phyloP scores from a whole-genome alignment of 2,888 invertebrate species.

The Teinopalpus imperialis region DNA sequence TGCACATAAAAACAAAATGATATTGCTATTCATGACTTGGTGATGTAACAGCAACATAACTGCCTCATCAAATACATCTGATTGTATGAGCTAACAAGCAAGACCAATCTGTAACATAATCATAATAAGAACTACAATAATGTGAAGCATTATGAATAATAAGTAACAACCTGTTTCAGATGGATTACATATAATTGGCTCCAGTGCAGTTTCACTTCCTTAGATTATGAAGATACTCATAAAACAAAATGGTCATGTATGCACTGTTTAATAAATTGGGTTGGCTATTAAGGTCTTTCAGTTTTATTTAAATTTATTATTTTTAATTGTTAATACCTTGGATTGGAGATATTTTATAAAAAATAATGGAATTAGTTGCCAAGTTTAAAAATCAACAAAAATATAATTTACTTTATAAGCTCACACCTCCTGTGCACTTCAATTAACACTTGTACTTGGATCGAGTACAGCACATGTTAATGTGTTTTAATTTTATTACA shows the following conservation, averaged over 20 bases:
- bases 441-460: too few species aligned
- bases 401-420: too few species aligned
- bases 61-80: slow-evolving; percentile 15
- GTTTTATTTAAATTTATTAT: too few species aligned
- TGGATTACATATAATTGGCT: slow-evolving; percentile 17
- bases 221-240: slow-evolving; percentile 19
- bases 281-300: too few species aligned
- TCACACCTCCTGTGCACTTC: too few species aligned
- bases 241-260: background rate
- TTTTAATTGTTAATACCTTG: too few species aligned
- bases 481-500: too few species aligned
- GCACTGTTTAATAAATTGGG: background rate
- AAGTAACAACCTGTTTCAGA: slow-evolving; percentile 18
- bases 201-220: slow-evolving; percentile 31
- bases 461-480: too few species aligned
- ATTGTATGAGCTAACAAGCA: background rate
- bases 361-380: too few species aligned
- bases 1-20: slow-evolving; percentile 20
- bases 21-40: slow-evolving; percentile 15
- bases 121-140: slow-evolving; percentile 6
- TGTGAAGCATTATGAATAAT: background rate
- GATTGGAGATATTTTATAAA: too few species aligned
- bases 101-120: slow-evolving; percentile 10
- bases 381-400: too few species aligned
- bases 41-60: slow-evolving; percentile 22